These are phyloP conservation scores for Scomber colias DNA, from an alignment of 2,113 vertebrate species.

Conservation along the genomic window DNA sequence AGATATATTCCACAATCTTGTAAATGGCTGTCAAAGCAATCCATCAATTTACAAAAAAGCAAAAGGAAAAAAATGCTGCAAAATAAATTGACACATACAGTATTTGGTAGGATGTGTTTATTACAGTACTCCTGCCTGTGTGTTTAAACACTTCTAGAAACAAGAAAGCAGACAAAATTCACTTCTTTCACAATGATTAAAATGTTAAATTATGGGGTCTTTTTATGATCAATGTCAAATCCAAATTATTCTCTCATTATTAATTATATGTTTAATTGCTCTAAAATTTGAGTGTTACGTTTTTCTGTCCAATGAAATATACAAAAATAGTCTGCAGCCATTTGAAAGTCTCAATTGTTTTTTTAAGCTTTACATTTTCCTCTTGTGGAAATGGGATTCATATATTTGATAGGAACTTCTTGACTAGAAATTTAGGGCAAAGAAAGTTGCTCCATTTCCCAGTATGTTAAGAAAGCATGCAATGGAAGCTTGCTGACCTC, in stretches of 20 bases:
- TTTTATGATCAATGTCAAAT: neutral
- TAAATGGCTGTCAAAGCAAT: neutral
- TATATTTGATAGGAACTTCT: neutral
- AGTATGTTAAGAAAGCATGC: conserved; percentile 61
- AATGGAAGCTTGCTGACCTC: conserved; percentile 50
- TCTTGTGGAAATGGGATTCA: neutral
- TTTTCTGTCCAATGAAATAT: neutral
- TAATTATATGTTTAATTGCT: no score
- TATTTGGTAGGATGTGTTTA: neutral
- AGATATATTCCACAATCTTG: neutral
- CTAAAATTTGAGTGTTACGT: no score
- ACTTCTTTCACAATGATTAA: neutral
- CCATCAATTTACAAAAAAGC: neutral
- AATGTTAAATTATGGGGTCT: neutral
- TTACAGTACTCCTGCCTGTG: neutral
- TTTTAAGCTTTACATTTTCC: neutral
- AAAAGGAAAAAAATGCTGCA: neutral
- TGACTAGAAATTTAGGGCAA: conserved; percentile 16
- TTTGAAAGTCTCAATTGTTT: neutral
- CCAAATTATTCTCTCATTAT: neutral
- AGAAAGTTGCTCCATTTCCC: conserved; percentile 24
- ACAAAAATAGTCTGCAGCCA: neutral
- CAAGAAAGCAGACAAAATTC: neutral
- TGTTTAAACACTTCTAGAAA: conserved; percentile 4
- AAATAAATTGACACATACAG: neutral